Conservation (phyloP, 2,797 vertebrate species). For the Gymnoscopelus braueri region DNA sequence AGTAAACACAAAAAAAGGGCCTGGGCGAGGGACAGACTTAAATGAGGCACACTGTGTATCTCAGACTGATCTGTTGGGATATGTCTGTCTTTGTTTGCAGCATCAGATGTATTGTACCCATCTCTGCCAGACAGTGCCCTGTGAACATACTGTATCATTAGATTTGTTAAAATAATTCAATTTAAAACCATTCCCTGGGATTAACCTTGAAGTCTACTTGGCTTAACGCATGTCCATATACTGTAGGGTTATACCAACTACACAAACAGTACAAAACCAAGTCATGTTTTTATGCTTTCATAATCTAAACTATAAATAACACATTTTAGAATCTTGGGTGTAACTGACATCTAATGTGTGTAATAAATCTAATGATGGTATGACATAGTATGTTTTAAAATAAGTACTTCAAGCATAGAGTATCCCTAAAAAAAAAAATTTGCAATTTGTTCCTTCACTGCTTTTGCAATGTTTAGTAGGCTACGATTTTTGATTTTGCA, state of each 20-base stretch:
- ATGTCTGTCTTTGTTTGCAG: not conserved
- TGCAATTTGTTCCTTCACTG: too few species aligned
- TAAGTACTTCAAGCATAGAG: too few species aligned
- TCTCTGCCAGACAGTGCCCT: slow-evolving; percentile 10
- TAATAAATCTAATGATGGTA: too few species aligned
- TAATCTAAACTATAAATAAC: too few species aligned
- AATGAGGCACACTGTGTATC: not conserved
- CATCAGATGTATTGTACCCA: slow-evolving; percentile 6
- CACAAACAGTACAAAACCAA: not conserved
- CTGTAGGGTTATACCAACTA: slow-evolving; percentile 1
- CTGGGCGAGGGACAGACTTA: not conserved
- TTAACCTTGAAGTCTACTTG: slow-evolving; percentile 24
- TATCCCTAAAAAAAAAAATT: too few species aligned
- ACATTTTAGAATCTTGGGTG: too few species aligned
- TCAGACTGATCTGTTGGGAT: slow-evolving; percentile 7
- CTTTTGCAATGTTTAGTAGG: too few species aligned
- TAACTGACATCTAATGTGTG: too few species aligned
- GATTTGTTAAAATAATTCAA: slow-evolving; percentile 26
- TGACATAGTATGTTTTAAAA: too few species aligned
- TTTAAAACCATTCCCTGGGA: not conserved
- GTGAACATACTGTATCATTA: not conserved
- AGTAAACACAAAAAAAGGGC: slow-evolving; percentile 17
- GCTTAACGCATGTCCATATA: slow-evolving; percentile 17
- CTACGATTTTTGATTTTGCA: too few species aligned
- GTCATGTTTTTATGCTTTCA: too few species aligned